Evolutionary conservation across 2,797 vertebrate species (phyloP).

Genomic region (Acanthopagrus latus): DNA sequence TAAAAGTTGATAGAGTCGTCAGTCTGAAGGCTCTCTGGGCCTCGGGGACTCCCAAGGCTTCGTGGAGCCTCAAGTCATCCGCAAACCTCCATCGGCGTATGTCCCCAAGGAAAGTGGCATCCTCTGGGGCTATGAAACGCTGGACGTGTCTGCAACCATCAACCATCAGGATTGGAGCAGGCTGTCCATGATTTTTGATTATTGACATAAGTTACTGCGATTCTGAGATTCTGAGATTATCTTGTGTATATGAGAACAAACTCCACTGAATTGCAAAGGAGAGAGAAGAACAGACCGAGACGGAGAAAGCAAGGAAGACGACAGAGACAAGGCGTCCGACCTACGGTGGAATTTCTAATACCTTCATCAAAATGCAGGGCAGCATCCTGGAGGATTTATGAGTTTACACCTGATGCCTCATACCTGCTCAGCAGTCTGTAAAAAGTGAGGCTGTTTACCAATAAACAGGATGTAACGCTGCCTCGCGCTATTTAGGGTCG

Average conservation of each 20-base stretch:
- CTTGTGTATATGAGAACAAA: neutral
- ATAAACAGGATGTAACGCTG: slow-evolving; percentile 15
- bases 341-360: too few relatives aligned
- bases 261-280: neutral
- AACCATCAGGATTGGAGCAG: neutral
- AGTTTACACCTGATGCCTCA: slow-evolving; percentile 19
- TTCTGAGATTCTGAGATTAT: too few relatives aligned
- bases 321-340: too few relatives aligned
- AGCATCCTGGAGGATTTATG: slow-evolving; percentile 33
- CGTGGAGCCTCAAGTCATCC: slow-evolving; percentile 4
- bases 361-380: slow-evolving; percentile 32
- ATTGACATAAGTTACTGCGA: too few relatives aligned
- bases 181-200: neutral
- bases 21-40: neutral
- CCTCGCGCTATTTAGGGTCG: slow-evolving; percentile 11
- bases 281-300: neutral
- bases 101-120: slow-evolving; percentile 6
- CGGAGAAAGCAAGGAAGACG: neutral
- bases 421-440: slow-evolving; percentile 32
- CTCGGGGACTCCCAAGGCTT: slow-evolving; percentile 2
- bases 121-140: neutral
- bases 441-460: slow-evolving; percentile 25
- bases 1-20: neutral
- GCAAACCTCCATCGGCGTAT: slow-evolving; percentile 4
- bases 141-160: slow-evolving; percentile 4